These are phyloP conservation scores for Amazona ochrocephala DNA, from an alignment of 2,797 vertebrate genomes.

Conservation along the genomic window DNA sequence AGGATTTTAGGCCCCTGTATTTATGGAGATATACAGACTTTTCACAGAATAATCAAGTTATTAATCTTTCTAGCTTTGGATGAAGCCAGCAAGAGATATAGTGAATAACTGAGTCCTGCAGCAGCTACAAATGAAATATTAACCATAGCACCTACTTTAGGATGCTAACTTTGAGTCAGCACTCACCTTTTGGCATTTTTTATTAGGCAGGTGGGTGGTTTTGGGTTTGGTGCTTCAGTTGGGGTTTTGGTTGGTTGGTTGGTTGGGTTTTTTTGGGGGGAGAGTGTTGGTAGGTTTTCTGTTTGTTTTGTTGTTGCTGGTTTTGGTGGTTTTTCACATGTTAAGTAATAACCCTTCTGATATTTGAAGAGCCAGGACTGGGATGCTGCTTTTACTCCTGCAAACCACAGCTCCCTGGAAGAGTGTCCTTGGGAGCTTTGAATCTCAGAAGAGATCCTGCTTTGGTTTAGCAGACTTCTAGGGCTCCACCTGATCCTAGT, in stretches of 20 bases:
- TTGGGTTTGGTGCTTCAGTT: neutral
- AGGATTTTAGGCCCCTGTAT: neutral
- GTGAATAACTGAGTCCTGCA: neutral
- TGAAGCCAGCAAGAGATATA: constrained; percentile 37
- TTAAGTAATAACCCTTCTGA: neutral
- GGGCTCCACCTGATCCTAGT: neutral
- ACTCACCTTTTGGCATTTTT: neutral
- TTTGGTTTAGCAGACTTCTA: neutral
- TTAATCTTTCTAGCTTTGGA: constrained; percentile 44
- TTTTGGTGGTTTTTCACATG: neutral
- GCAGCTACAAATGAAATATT: neutral
- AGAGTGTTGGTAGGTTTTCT: neutral
- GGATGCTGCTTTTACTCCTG: neutral
- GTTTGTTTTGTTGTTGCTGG: neutral
- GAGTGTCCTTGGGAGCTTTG: neutral
- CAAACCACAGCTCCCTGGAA: neutral
- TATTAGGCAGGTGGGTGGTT: neutral
- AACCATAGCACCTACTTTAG: neutral
- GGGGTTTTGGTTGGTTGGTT: neutral
- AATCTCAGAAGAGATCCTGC: neutral
- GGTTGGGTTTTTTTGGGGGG: neutral
- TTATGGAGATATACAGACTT: constrained; percentile 44
- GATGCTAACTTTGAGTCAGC: neutral
- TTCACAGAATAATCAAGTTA: constrained; percentile 72
- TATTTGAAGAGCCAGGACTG: neutral